Conservation (phyloP, 2,113 vertebrate species). For the Trinectes maculatus region DNA sequence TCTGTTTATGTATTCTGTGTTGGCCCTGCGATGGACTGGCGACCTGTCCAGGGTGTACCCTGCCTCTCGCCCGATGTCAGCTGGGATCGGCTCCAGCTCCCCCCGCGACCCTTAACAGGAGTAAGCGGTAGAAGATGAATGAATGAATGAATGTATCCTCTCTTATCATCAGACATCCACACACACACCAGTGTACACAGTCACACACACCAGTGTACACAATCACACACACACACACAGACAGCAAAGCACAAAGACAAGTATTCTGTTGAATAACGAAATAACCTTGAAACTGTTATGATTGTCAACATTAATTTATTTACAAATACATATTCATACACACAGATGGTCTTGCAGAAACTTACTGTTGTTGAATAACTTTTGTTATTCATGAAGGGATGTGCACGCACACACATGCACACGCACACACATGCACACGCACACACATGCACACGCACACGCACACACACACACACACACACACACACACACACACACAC, state of each 20-base stretch:
- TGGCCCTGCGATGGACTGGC: too few species aligned
- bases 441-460: not conserved
- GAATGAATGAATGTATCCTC: slow-evolving; percentile 38
- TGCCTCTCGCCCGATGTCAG: too few species aligned
- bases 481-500: not conserved
- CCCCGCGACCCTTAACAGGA: too few species aligned
- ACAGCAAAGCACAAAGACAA: not conserved
- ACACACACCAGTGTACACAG: slow-evolving; percentile 9
- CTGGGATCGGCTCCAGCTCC: too few species aligned
- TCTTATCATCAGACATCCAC: slow-evolving; percentile 21
- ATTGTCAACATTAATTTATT: slow-evolving; percentile 18
- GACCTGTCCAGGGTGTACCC: too few species aligned
- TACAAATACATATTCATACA: slow-evolving; percentile 37
- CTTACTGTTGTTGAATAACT: too few species aligned
- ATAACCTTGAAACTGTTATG: slow-evolving; percentile 41
- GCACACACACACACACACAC: not conserved
- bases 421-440: not conserved
- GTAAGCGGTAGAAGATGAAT: too few species aligned
- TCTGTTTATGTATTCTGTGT: too few species aligned
- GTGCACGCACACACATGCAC: not conserved
- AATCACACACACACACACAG: not conserved
- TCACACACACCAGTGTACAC: slow-evolving; percentile 7
- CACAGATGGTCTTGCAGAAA: slow-evolving; percentile 38
- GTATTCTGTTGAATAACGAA: slow-evolving; percentile 15
- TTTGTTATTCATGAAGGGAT: slow-evolving; percentile 14